These are phyloP conservation scores for Drosophila serrata DNA, from an alignment of 1,140 invertebrate genomes.

Conservation along the genomic window DNA sequence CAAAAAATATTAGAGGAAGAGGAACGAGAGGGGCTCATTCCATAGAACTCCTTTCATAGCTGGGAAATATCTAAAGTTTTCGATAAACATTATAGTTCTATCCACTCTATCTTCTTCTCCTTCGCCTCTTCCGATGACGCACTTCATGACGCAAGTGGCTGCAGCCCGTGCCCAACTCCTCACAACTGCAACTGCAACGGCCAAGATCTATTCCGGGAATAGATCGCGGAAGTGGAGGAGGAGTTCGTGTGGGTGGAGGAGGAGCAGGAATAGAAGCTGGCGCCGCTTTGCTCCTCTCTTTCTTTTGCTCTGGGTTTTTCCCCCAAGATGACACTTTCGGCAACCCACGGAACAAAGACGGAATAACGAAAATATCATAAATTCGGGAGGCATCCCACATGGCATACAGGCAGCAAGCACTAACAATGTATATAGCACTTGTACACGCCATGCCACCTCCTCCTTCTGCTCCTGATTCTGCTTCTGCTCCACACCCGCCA, in stretches of 20 bases:
- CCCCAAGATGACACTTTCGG: slow-evolving; percentile 38
- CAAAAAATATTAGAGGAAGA: slow-evolving; percentile 16
- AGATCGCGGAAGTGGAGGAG: slow-evolving; percentile 60
- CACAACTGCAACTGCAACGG: slow-evolving; percentile 45
- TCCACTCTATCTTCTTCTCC: background rate
- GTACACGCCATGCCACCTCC: slow-evolving; percentile 48
- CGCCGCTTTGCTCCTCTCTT: background rate
- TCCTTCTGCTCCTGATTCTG: background rate
- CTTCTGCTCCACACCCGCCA: slow-evolving; percentile 3
- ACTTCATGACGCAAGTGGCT: slow-evolving; percentile 67
- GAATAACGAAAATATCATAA: slow-evolving; percentile 42
- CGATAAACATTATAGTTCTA: background rate
- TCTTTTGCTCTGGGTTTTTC: slow-evolving; percentile 28
- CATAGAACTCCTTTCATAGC: slow-evolving; percentile 18
- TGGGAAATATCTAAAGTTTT: background rate
- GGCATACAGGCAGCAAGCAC: slow-evolving; percentile 19
- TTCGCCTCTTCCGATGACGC: slow-evolving; percentile 53
- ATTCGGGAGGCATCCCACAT: slow-evolving; percentile 30
- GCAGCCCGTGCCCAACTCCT: slow-evolving; percentile 50
- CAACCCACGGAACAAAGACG: slow-evolving; percentile 20
- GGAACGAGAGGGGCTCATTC: slow-evolving; percentile 12
- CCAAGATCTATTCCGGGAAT: slow-evolving; percentile 46
- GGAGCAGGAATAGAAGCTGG: slow-evolving; percentile 8
- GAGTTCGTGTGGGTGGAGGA: slow-evolving; percentile 9
- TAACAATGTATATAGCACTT: slow-evolving; percentile 52